Evolutionary conservation across 2,888 invertebrate species (phyloP).

Genomic region (Tanytarsus gracilentus): DNA sequence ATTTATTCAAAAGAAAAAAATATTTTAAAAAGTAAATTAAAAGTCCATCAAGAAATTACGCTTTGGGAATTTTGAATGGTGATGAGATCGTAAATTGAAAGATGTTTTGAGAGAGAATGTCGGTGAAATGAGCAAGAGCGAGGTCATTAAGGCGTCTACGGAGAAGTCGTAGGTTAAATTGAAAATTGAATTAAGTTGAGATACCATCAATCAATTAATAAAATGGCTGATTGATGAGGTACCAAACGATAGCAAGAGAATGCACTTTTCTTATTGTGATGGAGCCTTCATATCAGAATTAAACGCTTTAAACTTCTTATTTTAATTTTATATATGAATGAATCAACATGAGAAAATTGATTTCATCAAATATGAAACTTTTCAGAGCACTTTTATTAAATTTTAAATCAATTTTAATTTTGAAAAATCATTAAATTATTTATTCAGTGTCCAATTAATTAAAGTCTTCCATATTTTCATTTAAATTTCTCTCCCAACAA

Average conservation of each 20-base stretch:
- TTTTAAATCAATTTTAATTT: too few species aligned
- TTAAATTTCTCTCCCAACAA: too few species aligned
- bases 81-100: not conserved
- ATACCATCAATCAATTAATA: not conserved
- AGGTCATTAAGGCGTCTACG: not conserved
- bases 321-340: too few species aligned
- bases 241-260: not conserved
- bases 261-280: not conserved
- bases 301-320: too few species aligned
- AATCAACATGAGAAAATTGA: too few species aligned
- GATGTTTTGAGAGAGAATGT: not conserved
- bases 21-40: not conserved
- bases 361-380: too few species aligned
- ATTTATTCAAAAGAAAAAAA: not conserved
- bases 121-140: not conserved
- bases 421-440: too few species aligned
- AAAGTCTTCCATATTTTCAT: too few species aligned
- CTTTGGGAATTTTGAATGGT: not conserved
- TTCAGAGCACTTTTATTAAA: too few species aligned
- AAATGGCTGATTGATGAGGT: too few species aligned
- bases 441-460: too few species aligned
- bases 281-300: not conserved
- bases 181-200: conserved; percentile 6
- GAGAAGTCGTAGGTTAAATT: not conserved
- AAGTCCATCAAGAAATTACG: conserved; percentile 5